These are phyloP conservation scores for Hycleus phaleratus DNA, from an alignment of 1,140 invertebrate genomes.

Conservation along the genomic window DNA sequence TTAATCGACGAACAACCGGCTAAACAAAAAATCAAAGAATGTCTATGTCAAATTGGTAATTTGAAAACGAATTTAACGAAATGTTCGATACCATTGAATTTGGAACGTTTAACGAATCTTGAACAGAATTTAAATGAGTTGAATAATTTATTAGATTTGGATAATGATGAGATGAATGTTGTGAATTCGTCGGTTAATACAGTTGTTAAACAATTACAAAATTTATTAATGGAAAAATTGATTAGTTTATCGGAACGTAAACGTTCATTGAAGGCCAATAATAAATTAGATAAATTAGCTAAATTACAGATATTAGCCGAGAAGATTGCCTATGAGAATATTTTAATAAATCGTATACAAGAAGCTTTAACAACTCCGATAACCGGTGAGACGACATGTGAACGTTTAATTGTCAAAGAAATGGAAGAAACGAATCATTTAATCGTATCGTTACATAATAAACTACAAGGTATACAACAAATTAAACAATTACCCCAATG, in stretches of 20 bases:
- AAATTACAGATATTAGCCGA: constrained; percentile 63
- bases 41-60: constrained; percentile 24
- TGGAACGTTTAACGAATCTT: constrained; percentile 44
- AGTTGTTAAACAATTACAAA: constrained; percentile 56
- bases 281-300: constrained; percentile 55
- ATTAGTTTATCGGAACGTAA: constrained; percentile 56
- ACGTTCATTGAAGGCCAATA: constrained; percentile 50
- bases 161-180: constrained; percentile 44
- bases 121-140: constrained; percentile 53
- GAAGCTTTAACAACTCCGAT: constrained; percentile 39
- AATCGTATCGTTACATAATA: constrained; percentile 58
- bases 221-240: constrained; percentile 56
- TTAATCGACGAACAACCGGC: constrained; percentile 39
- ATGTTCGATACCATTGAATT: constrained; percentile 14
- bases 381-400: constrained; percentile 47
- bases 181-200: constrained; percentile 51
- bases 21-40: constrained; percentile 35
- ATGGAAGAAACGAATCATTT: constrained; percentile 66
- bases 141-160: constrained; percentile 48
- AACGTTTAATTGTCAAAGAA: constrained; percentile 51
- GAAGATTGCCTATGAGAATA: constrained; percentile 66
- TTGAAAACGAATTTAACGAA: constrained; percentile 24
- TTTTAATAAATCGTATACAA: constrained; percentile 48
- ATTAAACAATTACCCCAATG: constrained; percentile 14
- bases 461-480: constrained; percentile 50